Conservation (phyloP, 2,113 vertebrate genomes). For the Probosciger aterrimus region DNA sequence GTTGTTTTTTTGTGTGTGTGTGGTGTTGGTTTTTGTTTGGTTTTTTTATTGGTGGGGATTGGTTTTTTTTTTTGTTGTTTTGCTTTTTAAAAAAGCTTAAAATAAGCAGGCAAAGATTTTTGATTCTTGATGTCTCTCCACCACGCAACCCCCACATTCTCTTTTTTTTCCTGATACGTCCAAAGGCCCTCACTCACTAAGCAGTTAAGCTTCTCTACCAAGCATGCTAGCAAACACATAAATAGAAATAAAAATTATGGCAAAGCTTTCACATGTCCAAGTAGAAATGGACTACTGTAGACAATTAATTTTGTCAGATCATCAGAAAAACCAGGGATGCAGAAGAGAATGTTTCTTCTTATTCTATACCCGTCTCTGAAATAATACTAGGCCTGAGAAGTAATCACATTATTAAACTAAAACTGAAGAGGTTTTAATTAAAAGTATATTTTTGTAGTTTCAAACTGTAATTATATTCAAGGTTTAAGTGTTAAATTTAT, state of each 20-base stretch:
- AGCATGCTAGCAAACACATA: neutral
- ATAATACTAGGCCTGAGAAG: neutral
- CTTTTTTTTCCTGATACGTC: neutral
- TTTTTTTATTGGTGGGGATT: neutral
- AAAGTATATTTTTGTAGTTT: neutral
- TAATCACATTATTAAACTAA: neutral
- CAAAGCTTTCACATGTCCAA: neutral
- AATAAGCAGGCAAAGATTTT: neutral
- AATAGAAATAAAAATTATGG: neutral
- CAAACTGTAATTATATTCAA: neutral
- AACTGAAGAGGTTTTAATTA: neutral
- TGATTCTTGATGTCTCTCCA: neutral
- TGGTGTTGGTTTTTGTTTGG: neutral
- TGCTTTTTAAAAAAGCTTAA: neutral
- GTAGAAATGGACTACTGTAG: neutral
- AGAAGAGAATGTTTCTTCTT: neutral
- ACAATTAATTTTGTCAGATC: neutral
- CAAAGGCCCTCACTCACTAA: neutral
- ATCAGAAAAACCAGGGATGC: neutral
- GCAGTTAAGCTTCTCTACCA: neutral
- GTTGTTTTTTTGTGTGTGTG: neutral
- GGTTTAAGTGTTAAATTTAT: conserved; percentile 41
- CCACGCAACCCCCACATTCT: neutral
- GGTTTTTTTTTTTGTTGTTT: neutral
- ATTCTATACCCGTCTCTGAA: neutral